Conservation (phyloP, 2,797 vertebrate species). For the Sebastiscus tertius region DNA sequence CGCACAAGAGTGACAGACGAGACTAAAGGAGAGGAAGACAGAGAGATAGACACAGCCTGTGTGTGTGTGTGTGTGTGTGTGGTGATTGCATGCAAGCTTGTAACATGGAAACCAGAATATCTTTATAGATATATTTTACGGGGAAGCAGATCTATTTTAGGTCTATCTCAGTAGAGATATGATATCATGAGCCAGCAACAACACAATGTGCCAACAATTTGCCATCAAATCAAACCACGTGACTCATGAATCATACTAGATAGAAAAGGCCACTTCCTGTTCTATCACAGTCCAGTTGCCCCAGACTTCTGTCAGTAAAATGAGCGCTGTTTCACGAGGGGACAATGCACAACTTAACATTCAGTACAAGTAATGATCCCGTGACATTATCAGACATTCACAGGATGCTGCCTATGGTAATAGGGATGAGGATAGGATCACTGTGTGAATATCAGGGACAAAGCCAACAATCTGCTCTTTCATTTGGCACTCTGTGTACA, state of each 20-base stretch:
- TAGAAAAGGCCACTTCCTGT: neutral
- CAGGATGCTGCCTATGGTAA: neutral
- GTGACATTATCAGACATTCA: neutral
- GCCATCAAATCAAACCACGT: slow-evolving; percentile 11
- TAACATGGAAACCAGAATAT: slow-evolving; percentile 9
- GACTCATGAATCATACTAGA: slow-evolving; percentile 16
- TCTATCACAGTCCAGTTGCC: neutral
- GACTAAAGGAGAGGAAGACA: neutral
- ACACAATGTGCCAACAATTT: slow-evolving; percentile 25
- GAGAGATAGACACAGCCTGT: neutral
- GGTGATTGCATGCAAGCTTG: slow-evolving; percentile 28
- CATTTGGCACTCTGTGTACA: neutral
- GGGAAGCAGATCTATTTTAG: slow-evolving; percentile 22
- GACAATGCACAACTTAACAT: neutral
- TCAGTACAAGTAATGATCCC: neutral
- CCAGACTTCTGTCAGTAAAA: slow-evolving; percentile 1
- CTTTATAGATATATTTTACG: slow-evolving; percentile 5
- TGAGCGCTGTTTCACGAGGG: neutral
- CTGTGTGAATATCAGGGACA: neutral
- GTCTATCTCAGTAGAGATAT: slow-evolving; percentile 27
- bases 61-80: neutral
- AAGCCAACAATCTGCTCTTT: neutral
- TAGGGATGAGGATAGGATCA: neutral
- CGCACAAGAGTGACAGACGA: slow-evolving; percentile 14
- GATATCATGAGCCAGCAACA: slow-evolving; percentile 30